A percentile compares a stretch with the other conserved stretches of the same genome.
phyloP scores from a whole-genome alignment of 2,888 invertebrate genomes.

The Electrophaes corylata region DNA sequence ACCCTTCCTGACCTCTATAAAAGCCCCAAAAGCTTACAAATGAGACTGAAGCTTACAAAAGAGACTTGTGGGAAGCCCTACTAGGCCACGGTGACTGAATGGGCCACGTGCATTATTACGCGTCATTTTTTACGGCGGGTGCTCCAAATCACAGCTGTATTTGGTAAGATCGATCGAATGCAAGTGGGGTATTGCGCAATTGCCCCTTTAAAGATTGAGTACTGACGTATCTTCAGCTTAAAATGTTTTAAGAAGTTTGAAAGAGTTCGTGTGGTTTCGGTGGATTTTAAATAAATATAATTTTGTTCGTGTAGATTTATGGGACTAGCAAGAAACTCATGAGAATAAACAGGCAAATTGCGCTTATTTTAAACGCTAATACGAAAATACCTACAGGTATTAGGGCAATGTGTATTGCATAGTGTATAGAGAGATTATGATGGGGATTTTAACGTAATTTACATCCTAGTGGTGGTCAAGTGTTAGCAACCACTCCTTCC shows the following conservation, averaged over 20 bases:
- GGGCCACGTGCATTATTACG: conserved; percentile 34
- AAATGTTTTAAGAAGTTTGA: not conserved
- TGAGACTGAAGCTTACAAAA: conserved; percentile 20
- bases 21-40: conserved; percentile 20
- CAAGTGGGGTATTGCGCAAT: conserved; percentile 17
- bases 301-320: not conserved
- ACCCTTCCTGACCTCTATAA: conserved; percentile 8
- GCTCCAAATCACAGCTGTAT: conserved; percentile 18
- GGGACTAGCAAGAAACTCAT: too few species aligned
- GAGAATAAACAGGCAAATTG: too few species aligned
- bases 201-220: conserved; percentile 5
- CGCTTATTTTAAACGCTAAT: too few species aligned
- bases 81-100: conserved; percentile 32
- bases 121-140: conserved; percentile 29
- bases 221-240: not conserved
- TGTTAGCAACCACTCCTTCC: too few species aligned
- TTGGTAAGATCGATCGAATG: conserved; percentile 26
- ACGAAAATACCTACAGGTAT: too few species aligned
- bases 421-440: too few species aligned
- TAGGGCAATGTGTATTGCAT: too few species aligned
- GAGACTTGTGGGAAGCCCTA: conserved; percentile 37
- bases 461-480: too few species aligned
- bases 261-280: too few species aligned
- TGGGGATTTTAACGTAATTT: too few species aligned
- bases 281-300: too few species aligned